Evolutionary conservation across 2,888 invertebrate species (phyloP), one percentile per base, ranked within the genome.

Genomic region (Azorinus chamasolen): DNA sequence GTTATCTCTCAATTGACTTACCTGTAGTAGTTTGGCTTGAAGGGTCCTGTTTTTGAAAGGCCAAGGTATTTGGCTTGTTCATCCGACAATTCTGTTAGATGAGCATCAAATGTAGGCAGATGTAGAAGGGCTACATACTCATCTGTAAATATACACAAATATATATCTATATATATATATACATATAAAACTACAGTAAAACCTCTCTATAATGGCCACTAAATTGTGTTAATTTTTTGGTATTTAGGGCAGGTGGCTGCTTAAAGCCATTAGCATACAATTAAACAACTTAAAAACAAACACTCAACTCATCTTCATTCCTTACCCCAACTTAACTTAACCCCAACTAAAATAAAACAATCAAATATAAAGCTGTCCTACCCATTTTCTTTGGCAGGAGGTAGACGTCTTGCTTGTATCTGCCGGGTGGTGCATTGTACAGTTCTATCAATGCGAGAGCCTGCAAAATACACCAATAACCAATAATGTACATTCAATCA

Each of bases 21-120:
- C 96, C 99, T 96, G 94, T 99, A 99, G 94, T 99, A 98, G 94
- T 98, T 99, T 81, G 99, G 99, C 94, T 99, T 99, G 94, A 99
- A 99, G 50, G 99, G 99, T 57, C 99, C 99, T 61, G 98, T 97
- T 94, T 99, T 99, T 93, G 97, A 98, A 39, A 99, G 95, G 79
- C 99, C 99, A 95, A 99, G 95, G 92, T 99, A 99, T 93, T 98
- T 98, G 53, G 98, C 98, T 94, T 99, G 99, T 90, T 99, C 99
- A 93, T 99, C 99, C 4, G 96, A 95, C 62, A 99, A 94, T 93
- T 99, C 99, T 0, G 99, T 99, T 87, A 99, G 95, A 92, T 99
- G 98, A 22, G 99, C 99, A 94, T 99, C 99, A 93, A 99, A 99
- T 20, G 98, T 97, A 10, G 98, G 97, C 90, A 99, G 95, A 94